Evolutionary conservation across 2,888 invertebrate species (phyloP), one percentile per base, ranked within the genome.

Genomic region (Smittia aterrima): DNA sequence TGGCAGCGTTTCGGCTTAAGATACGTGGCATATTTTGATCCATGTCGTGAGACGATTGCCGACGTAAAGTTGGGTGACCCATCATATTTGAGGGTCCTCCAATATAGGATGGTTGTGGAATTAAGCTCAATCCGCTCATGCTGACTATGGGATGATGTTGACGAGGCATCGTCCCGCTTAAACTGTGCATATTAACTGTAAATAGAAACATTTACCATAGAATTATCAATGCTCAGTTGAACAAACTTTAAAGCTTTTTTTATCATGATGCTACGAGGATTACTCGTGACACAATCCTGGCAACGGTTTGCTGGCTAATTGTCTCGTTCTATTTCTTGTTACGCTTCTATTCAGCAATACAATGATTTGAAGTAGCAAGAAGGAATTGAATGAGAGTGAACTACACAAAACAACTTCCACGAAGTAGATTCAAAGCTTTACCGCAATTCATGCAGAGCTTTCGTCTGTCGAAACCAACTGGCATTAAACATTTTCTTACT

Each of bases 101-200:
- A 27, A 76, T 75, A 47, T 75, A 75, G 0, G 76, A 75, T 20
- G 79, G 76, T 71, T 77, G 77, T 62, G 77, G 77, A 41, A 74
- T 75, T 54, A 77, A 27, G 64, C 70, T 70, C 64, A 76, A 76
- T 13, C 77, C 47, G 77, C 80, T 80, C 76, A 80, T 75, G 1
- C 80, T 81, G 78, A 81, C 80, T 77, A 80, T 80, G 1, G 81
- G 80, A 18, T 82, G 82, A 47, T 27, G 82, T 24, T 81, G 80
- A 32, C 82, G 80, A 7, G 82, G 79, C 74, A 83, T 76, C 18
- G 82, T 82, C 6, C 80, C 81, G 54, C 81, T 80, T 4, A 81
- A 81, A n/a, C 81, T 79, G 7, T 62, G 40, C 58, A 74, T 74
- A 66, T 74, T 74, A 24, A 66, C 74, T 74, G 73, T 47, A 25